phyloP scores from a whole-genome alignment of 2,113 vertebrate species.

The Isurus oxyrinchus region DNA sequence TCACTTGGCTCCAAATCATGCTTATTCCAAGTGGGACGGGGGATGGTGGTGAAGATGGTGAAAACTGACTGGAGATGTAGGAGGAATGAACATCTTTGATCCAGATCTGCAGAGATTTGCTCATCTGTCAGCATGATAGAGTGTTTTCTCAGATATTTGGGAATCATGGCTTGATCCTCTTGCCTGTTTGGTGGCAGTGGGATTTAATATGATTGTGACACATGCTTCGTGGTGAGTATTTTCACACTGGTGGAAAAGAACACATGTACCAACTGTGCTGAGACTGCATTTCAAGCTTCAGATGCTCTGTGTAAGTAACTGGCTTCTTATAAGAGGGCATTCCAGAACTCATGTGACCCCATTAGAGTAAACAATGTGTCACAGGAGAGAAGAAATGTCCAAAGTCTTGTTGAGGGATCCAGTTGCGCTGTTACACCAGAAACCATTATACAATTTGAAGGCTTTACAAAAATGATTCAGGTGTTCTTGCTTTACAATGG shows the following conservation, averaged over 20 bases:
- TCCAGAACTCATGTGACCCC: not conserved
- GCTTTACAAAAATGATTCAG: not conserved
- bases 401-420: not conserved
- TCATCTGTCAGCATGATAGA: not conserved
- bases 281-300: not conserved
- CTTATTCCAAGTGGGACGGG: slow-evolving; percentile 56
- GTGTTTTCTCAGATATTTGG: not conserved
- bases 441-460: not conserved
- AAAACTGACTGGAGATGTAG: slow-evolving; percentile 50
- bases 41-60: slow-evolving; percentile 46
- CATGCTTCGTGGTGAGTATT: not conserved
- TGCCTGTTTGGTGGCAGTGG: not conserved
- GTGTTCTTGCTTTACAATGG: not conserved
- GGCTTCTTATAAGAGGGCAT: too few species aligned
- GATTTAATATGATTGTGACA: not conserved
- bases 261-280: not conserved
- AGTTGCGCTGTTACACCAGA: not conserved
- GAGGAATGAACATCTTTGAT: slow-evolving; percentile 51
- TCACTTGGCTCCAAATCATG: slow-evolving; percentile 53
- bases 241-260: not conserved
- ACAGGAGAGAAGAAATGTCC: not conserved
- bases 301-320: not conserved
- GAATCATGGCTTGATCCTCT: not conserved
- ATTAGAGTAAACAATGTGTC: not conserved
- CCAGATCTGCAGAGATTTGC: slow-evolving; percentile 39